Base-by-base conservation (phyloP, 2,797 vertebrate species). In the Chromis chromis region DNA sequence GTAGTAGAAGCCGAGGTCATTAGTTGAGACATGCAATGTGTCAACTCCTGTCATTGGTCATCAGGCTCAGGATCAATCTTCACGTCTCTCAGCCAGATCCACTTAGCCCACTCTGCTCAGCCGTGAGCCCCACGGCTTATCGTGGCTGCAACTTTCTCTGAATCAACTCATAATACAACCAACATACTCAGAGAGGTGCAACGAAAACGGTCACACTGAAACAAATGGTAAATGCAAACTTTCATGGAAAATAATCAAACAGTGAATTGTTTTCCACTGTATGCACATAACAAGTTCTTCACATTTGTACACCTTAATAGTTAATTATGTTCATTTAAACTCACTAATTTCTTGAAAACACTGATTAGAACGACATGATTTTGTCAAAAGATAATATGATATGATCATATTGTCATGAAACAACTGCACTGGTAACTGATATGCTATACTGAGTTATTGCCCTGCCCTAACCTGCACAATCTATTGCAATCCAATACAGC, bases 71-170 rank as follows among this genome's bases (percentile, higher is more conserved):
- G 31, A 62, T 66, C 10, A 5, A 52, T 73, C 48, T 59, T 76
- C 58, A 72, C 62, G 74, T 76, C 31, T 66, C 67, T 71, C 64
- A 48, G 31, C 36, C 19, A 68, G 44, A 85, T 88, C 86, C 68
- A 70, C 72, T 92, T 82, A 86, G 33, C 49, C 57, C 42, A 44
- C 24, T 27, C 54, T 19, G n/a, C 64, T 71, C 28, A 64, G 57
- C 70, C 33, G 39, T 39, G 22, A 81, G 62, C 40, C 79, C 56
- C 33, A 55, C 1, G 28, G 55, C 48, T 71, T 33, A 68, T 73
- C 68, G 44, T 3, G 2, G 4, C 40, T 59, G 33, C 7, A 44
- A 68, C 82, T 71, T 84, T 72, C 79, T 74, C 58, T 31, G 59
- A 6, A 53, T 65, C 19, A 55, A 12, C 56, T 55, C 19, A 16